These are phyloP conservation scores for Aplodontia rufa DNA, from an alignment of 2,113 vertebrate species.

Conservation along the genomic window DNA sequence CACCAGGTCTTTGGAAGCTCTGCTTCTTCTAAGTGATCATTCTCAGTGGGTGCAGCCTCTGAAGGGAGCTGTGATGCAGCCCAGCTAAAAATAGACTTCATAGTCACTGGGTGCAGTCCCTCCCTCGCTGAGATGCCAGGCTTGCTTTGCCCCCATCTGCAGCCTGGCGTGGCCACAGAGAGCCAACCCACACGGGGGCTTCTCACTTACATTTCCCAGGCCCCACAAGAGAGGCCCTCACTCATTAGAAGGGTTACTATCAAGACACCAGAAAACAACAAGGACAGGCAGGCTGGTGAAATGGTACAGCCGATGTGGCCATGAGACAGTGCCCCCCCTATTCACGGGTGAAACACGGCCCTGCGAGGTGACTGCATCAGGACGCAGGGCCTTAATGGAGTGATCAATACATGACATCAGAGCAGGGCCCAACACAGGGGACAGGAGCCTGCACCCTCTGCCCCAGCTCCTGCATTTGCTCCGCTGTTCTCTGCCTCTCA, in stretches of 20 bases:
- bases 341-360: too few species aligned
- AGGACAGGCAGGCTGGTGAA: background rate
- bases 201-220: background rate
- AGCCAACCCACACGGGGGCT: background rate
- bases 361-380: too few species aligned
- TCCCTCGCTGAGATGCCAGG: background rate
- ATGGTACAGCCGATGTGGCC: accelerated
- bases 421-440: too few species aligned
- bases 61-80: background rate
- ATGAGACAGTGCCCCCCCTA: too few species aligned
- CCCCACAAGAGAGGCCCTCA: background rate
- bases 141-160: background rate
- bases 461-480: background rate
- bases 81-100: background rate
- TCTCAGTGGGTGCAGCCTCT: background rate
- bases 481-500: background rate
- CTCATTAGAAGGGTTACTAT: background rate
- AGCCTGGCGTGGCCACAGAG: background rate
- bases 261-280: background rate
- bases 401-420: too few species aligned
- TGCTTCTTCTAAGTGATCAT: background rate
- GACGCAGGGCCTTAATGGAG: too few species aligned
- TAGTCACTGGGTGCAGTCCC: background rate
- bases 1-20: background rate
- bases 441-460: background rate